Base-by-base conservation (phyloP, 2,888 invertebrate species). In the Andrena praecox region DNA sequence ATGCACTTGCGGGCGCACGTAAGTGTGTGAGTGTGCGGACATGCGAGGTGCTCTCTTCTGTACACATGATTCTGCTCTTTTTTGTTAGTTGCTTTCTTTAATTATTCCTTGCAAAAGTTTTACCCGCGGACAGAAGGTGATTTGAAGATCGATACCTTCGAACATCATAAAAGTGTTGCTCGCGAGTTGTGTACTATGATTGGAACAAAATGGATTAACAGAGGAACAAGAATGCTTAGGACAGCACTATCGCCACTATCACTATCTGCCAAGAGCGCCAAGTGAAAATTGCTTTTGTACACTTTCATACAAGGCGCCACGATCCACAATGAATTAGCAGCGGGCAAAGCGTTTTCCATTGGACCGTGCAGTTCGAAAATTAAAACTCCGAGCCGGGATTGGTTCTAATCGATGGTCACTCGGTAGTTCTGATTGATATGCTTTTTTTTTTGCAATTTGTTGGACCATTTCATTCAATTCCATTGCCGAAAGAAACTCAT, bases 331-430 rank as follows among this genome's bases (percentile, higher is more conserved):
- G 20, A 35, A 16, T 54, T 20, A 35, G n/a, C 12, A 56, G 24
- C 10, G 10, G 7, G 33, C 7, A 4, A 35, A 12, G 6, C 1
- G 59, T 54, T 42, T 62, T 10, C n/a, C 12, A 69, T 75, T 68
- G 75, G 68, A 3, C 12, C 33, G 29, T n/a, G n/a, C 8, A 4
- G 33, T 69, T 69, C 42, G 69, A 54, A 76, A 69, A 42, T 27
- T 29, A 42, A 42, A 50, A 69, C 35, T 69, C 62, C n/a, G 29
- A 29, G 27, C 29, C 27, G 52, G 24, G 75, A 69, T 75, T 75
- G 75, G 75, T 52, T 68, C 52, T 31, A 68, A 60, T 62, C 62
- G 56, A 20, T 16, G 56, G 35, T 67, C 16, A 42, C 48, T 62
- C 71, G 16, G 48, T 67, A 42, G 31, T 54, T 60, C 54, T 24